Percentiles rank a stretch among this genome's conserved stretches.
Evolutionary conservation across 2,113 vertebrate genomes (phyloP).

Genomic region (Strix aluco): DNA sequence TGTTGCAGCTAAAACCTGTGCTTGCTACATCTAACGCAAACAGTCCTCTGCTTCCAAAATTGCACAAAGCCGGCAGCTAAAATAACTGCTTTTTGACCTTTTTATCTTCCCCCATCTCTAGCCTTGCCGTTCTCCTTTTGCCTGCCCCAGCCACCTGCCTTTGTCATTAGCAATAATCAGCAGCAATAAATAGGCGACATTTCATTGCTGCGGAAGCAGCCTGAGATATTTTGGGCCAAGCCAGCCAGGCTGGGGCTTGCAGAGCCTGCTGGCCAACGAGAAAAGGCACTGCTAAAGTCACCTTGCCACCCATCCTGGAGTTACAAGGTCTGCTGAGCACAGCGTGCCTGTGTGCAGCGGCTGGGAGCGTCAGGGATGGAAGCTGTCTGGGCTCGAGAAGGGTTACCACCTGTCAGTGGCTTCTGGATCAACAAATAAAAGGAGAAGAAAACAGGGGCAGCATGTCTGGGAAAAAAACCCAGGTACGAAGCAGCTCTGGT

Average conservation of each 20-base stretch:
- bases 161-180: conserved; percentile 43
- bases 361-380: neutral
- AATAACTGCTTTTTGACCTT: conserved; percentile 50
- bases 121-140: neutral
- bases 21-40: conserved; percentile 38
- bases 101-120: conserved; percentile 13
- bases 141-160: conserved; percentile 14
- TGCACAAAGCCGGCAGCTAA: neutral
- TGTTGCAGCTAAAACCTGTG: conserved; percentile 50
- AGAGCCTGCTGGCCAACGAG: neutral
- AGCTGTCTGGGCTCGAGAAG: neutral
- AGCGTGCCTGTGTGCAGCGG: neutral
- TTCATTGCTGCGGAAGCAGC: conserved; percentile 30
- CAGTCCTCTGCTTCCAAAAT: conserved; percentile 44
- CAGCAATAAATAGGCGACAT: conserved; percentile 47
- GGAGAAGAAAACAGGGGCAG: neutral
- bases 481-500: neutral
- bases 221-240: conserved; percentile 33
- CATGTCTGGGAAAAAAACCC: neutral
- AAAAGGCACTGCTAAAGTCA: neutral
- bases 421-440: neutral
- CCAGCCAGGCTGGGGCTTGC: neutral
- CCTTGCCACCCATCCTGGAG: neutral
- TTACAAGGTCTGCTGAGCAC: neutral
- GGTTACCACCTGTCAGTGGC: neutral